Base-by-base conservation (phyloP, 23 tunicate genomes). In the Diplosoma virens region DNA sequence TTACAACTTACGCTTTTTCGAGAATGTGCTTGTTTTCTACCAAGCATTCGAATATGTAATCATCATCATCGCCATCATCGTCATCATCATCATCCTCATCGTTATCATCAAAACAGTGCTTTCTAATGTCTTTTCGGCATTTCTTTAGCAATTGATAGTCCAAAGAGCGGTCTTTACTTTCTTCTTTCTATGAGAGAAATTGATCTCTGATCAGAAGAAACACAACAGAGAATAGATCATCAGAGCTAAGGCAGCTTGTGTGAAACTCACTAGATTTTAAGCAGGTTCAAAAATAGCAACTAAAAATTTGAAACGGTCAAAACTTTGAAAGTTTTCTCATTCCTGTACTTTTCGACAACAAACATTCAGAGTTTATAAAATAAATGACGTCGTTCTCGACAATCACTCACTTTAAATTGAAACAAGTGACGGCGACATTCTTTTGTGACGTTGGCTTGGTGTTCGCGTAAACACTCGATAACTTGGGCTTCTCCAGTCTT, bases 121-220 rank as follows among this genome's bases (percentile, higher is more conserved):
- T 27, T 55, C 75, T 79, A 64, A 94, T 80, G 2, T 59, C 84
- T 4, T 30, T 27, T 67, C 84, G 82, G 76, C 99, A 94, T 1
- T 70, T 74, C 41, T 77, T 34, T 86, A 84, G 83, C 74, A 94
- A 58, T 34, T 56, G 48, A 56, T 52, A 84, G 45, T 94, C 99
- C 36, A 94, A 30, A 30, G 67, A 33, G 25, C 86, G 90, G 31
- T 83, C 35, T 1, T 23, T n/a, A 0, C 58, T 70, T 73, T 94
- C 95, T 36, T 92, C 97, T 77, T 73, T 30, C 90, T 90, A 58
- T n/a, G n/a, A n/a, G n/a, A n/a, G n/a, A n/a, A n/a, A n/a, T n/a
- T n/a, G n/a, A n/a, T n/a, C n/a, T n/a, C n/a, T n/a, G n/a, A n/a
- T n/a, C n/a, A n/a, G n/a, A n/a, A n/a, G n/a, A n/a, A n/a, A n/a